Evolutionary conservation across 2,797 vertebrate genomes (phyloP).

Genomic region (Tarsius wallacei): DNA sequence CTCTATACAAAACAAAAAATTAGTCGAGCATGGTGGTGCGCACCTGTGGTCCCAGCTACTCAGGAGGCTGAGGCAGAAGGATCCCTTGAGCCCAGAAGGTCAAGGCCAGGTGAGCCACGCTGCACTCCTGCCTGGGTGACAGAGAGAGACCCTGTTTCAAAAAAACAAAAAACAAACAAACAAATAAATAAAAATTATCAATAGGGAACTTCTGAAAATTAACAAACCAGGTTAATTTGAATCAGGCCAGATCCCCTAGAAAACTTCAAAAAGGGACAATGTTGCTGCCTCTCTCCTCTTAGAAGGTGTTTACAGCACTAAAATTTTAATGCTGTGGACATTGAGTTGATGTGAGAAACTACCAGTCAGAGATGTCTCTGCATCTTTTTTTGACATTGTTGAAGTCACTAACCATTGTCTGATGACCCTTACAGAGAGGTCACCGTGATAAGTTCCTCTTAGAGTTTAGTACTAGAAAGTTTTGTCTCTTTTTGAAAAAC

Average conservation of each 20-base stretch:
- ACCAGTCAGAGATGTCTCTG: neutral
- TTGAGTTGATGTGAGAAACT: conserved; percentile 16
- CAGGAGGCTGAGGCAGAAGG: too few relatives aligned
- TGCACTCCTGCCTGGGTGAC: too few relatives aligned
- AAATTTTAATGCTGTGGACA: neutral
- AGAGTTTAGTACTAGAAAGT: conserved; percentile 13
- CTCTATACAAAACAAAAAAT: too few relatives aligned
- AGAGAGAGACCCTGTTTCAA: too few relatives aligned
- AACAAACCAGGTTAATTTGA: conserved; percentile 26
- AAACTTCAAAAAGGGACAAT: neutral
- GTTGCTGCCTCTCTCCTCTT: neutral
- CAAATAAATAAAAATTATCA: neutral
- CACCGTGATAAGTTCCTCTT: neutral
- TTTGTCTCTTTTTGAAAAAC: conserved; percentile 5
- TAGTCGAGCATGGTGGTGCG: too few relatives aligned
- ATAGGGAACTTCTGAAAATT: conserved; percentile 60
- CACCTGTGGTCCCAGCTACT: too few relatives aligned
- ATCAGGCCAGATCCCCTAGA: neutral
- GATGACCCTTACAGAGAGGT: neutral
- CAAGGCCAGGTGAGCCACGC: too few relatives aligned
- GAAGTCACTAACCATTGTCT: neutral
- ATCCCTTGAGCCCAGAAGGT: too few relatives aligned
- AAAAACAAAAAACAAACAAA: too few relatives aligned
- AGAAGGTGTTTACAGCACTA: neutral
- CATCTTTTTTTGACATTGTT: conserved; percentile 14